These are phyloP conservation scores for Acanthosepion pharaonis DNA, from an alignment of 2,888 invertebrate species.

Conservation along the genomic window DNA sequence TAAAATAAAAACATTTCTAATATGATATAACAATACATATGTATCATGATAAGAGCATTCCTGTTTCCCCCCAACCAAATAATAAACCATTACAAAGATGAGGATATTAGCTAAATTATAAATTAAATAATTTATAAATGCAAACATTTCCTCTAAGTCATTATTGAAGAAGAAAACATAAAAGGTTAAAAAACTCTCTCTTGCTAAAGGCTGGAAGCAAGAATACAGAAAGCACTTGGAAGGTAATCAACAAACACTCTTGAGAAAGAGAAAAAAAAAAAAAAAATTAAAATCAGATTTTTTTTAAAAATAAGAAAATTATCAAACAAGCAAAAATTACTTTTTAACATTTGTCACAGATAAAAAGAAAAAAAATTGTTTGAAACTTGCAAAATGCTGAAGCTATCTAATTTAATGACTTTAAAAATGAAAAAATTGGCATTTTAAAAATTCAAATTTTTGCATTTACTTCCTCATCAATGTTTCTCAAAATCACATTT, in stretches of 20 bases:
- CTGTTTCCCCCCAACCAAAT: no score
- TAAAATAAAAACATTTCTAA: no score
- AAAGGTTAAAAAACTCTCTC: neutral
- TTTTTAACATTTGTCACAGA: neutral
- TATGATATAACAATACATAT: neutral
- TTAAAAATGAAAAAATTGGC: neutral
- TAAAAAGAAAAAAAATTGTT: neutral
- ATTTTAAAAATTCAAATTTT: neutral
- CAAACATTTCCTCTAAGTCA: neutral
- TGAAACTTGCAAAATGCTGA: neutral
- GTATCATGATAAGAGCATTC: neutral
- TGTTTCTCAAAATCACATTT: neutral
- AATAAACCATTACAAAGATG: neutral
- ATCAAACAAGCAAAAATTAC: neutral
- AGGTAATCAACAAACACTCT: no score
- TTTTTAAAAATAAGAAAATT: neutral
- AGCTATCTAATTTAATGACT: neutral
- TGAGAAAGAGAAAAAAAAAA: conserved; percentile 51
- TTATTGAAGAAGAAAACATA: neutral
- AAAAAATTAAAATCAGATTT: conserved; percentile 44
- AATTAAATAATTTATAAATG: neutral
- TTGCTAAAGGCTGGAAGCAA: neutral
- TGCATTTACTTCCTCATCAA: neutral
- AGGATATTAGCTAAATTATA: neutral
- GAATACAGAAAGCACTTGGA: no score